Evolutionary conservation across 2,113 vertebrate genomes (phyloP), one percentile per base, ranked within the genome.

Genomic region (Megaptera novaeangliae): DNA sequence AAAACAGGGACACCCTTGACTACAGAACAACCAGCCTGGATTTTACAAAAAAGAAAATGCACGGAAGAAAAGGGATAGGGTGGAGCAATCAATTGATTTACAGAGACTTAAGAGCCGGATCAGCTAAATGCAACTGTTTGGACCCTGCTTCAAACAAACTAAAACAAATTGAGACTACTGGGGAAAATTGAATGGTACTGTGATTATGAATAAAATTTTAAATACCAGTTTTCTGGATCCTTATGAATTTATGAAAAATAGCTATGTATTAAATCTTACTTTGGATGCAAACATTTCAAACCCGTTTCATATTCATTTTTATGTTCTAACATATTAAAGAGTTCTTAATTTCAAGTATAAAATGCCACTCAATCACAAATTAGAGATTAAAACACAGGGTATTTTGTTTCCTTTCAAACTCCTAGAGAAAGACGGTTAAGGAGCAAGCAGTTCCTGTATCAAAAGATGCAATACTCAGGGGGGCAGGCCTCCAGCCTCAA

Each of bases 281-380:
- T 31, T 74, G 46, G 17, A 81, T 44, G 75, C n/a, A 88, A 97
- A 93, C 57, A 94, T 39, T 80, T 77, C 85, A 81, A 96, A 75
- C 29, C 15, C 44, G 39, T 87, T 82, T 88, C 46, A 75, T 12
- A 77, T 78, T 96, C n/a, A 41, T 29, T 59, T 90, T 52, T 66
- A 81, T 49, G 21, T 66, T 85, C 75, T 88, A 94, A 69, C 25
- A 71, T 71, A 74, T 68, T 72, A 93, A 86, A 25, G 29, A 80
- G 13, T 77, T 84, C 49, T 83, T 92, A 68, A 94, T 91, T 85
- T 89, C 91, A 94, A 71, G 44, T 44, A 86, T 3, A 87, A 94
- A 93, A 44, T 86, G 36, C 59, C 29, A 87, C 25, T 81, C 39
- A 27, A 52, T 41, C 84, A 85, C 27, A 66, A 88, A 91, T 39